Conservation (phyloP, 2,888 invertebrate species). For the Sthenelais limicola region DNA sequence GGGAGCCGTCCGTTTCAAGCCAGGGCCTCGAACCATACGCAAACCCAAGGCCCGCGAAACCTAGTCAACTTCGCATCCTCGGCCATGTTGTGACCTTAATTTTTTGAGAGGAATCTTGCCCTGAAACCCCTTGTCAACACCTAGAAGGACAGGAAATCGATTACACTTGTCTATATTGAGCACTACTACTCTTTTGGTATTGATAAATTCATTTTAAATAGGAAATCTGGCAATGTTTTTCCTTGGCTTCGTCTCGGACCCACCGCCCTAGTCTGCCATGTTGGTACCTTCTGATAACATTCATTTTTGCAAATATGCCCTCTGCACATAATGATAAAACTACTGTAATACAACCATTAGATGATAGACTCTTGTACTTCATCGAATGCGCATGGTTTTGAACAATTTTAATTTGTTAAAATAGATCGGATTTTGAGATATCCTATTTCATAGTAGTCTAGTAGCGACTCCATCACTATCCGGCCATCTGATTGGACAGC, state of each 20-base stretch:
- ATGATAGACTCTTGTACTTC: too few species aligned
- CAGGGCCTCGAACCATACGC: background rate
- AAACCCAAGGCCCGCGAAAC: background rate
- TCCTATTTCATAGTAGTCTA: too few species aligned
- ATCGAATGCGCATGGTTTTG: too few species aligned
- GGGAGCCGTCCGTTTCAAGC: constrained; percentile 27
- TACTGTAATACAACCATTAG: too few species aligned
- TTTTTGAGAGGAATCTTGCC: too few species aligned
- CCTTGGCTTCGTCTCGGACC: background rate
- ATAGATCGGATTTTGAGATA: too few species aligned
- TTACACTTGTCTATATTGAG: too few species aligned
- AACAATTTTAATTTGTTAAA: too few species aligned
- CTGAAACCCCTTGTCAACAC: too few species aligned
- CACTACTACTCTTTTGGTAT: too few species aligned
- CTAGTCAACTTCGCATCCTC: background rate
- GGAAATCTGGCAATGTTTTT: background rate
- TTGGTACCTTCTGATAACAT: constrained; percentile 7
- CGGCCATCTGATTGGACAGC: background rate
- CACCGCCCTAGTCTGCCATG: background rate
- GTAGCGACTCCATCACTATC: constrained; percentile 9
- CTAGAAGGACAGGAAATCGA: too few species aligned
- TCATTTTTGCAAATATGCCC: background rate
- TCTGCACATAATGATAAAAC: too few species aligned
- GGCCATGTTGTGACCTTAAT: constrained; percentile 10
- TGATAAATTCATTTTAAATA: background rate